Base-by-base conservation (phyloP, 2,113 vertebrate species). In the Calidris pygmaea region DNA sequence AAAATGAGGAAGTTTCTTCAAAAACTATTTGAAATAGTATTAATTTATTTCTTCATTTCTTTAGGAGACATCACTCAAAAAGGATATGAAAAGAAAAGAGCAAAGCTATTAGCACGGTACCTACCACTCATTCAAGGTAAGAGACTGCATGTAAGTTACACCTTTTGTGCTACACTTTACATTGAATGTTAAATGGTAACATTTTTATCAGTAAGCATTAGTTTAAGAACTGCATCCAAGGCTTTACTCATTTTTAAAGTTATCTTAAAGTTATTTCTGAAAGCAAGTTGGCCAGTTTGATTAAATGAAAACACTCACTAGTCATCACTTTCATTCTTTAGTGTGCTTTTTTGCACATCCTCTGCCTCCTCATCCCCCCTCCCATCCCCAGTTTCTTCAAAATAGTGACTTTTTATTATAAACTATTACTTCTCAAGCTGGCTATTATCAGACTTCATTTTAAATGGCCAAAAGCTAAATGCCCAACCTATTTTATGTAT, bases 1-100 rank as follows among this genome's bases (percentile, higher is more conserved):
- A 39, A 80, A 78, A 71, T 19, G 29, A 53, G 59, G 65, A 53
- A 12, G 24, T 26, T 77, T 41, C 12, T 78, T 60, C 71, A 43
- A 79, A 65, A 75, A 19, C 22, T 48, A 27, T 37, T 91, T 14
- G 62, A 91, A 74, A 27, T n/a, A 37, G 55, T 30, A 20, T 63
- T 21, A 48, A n/a, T 86, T 65, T 79, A 11, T 90, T 79, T 73
- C 17, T 65, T 96, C 60, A 3, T 94, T 96, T 55, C 77, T 97
- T 58, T 87, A 98, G 98, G 98, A 88, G 98, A 98, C 87, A 98
- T 98, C 94, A 98, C 98, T 90, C 98, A 98, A 55, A 98, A 98
- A 72, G 98, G 98, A 23, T 98, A 98, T 83, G 98, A 98, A 60
- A 98, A 98, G 97, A 98, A 98, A 95, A 97, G 97, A 77, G 98